Percentiles rank a stretch among this genome's conserved stretches.
These are phyloP conservation scores for Melanotaenia trifasciata DNA, from an alignment of 2,797 vertebrate species.

Conservation along the genomic window DNA sequence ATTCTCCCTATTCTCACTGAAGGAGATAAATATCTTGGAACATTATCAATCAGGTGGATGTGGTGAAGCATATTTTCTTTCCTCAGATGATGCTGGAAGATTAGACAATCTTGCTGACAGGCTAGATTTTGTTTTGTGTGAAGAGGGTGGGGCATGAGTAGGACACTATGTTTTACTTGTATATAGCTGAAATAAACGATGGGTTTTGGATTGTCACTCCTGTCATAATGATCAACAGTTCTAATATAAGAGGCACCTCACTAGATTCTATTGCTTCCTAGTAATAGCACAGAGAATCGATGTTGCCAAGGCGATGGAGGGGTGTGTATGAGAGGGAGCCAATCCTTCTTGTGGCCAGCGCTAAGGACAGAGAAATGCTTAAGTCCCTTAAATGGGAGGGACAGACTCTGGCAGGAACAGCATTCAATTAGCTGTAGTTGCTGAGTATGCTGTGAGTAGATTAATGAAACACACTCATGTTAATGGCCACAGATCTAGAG, in stretches of 20 bases:
- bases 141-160: conserved; percentile 11
- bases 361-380: conserved; percentile 49
- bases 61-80: conserved; percentile 11
- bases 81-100: background rate
- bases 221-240: conserved; percentile 67
- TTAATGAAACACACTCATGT: conserved; percentile 20
- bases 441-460: conserved; percentile 20
- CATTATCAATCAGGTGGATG: conserved; percentile 12
- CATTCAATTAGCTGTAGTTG: conserved; percentile 22
- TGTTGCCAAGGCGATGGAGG: conserved; percentile 78
- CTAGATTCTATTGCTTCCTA: conserved; percentile 53
- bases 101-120: conserved; percentile 15
- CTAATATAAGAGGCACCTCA: conserved; percentile 60
- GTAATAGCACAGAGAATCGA: conserved; percentile 77
- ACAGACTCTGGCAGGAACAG: conserved; percentile 5
- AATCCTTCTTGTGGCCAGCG: conserved; percentile 58
- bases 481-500: conserved; percentile 5
- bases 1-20: too few species aligned
- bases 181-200: background rate
- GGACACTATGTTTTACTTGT: conserved; percentile 3
- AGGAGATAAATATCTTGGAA: conserved; percentile 9
- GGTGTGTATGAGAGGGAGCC: conserved; percentile 61
- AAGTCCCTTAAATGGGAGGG: conserved; percentile 35
- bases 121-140: background rate
- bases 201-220: conserved; percentile 28